Percentiles rank a stretch among this genome's conserved stretches.
These are phyloP conservation scores for Ispidina picta DNA, from an alignment of 2,797 vertebrate genomes.

Conservation along the genomic window DNA sequence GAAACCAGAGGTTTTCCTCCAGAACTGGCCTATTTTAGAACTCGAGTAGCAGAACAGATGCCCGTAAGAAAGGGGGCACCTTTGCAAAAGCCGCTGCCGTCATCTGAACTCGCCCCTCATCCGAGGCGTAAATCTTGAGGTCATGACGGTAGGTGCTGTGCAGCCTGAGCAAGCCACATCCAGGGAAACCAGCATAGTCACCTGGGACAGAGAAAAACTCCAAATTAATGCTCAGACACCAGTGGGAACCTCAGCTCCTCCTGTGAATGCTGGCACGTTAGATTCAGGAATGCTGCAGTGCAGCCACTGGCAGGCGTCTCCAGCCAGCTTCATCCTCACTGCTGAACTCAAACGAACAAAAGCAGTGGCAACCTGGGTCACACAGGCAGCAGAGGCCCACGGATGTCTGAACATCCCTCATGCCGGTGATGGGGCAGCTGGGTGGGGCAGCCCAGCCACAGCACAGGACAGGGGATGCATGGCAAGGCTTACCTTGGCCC, in stretches of 20 bases:
- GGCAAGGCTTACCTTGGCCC: constrained; percentile 87
- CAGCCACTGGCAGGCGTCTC: neutral
- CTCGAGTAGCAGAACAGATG: neutral
- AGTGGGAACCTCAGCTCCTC: neutral
- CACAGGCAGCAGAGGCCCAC: neutral
- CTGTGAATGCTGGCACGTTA: neutral
- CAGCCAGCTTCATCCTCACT: neutral
- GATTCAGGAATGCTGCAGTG: neutral
- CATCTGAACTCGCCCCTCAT: constrained; percentile 98
- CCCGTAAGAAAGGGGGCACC: constrained; percentile 71
- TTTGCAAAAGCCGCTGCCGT: constrained; percentile 98
- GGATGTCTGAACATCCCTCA: neutral
- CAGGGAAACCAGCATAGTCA: constrained; percentile 97
- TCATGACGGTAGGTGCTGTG: constrained; percentile 98
- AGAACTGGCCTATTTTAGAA: neutral
- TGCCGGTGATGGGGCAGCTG: fast-evolving
- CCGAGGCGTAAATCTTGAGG: constrained; percentile 98
- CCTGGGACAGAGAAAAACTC: constrained; percentile 75
- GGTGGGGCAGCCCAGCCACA: neutral
- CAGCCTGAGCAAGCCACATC: constrained; percentile 93
- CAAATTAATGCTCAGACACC: neutral
- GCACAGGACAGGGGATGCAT: neutral
- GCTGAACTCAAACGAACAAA: neutral
- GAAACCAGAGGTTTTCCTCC: neutral
- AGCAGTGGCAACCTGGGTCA: neutral